Percentiles rank a stretch among this genome's conserved stretches.
phyloP scores from a whole-genome alignment of 2,888 invertebrate species.

The Agrypnus murinus region DNA sequence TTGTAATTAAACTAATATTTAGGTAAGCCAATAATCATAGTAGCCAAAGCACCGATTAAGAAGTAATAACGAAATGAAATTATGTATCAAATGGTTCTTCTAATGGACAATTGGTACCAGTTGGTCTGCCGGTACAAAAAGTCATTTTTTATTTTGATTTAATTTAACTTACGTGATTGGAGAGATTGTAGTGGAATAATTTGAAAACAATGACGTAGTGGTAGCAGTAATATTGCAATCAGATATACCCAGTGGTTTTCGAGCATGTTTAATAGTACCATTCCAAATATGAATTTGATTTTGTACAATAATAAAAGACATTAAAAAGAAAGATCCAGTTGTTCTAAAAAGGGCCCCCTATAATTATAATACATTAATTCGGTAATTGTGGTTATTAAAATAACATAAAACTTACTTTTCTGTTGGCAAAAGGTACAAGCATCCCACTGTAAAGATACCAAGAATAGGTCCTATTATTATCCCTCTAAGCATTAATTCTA shows the following conservation, averaged over 20 bases:
- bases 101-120: neutral
- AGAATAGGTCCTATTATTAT: conserved; percentile 79
- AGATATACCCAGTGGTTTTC: conserved; percentile 45
- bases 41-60: conserved; percentile 35
- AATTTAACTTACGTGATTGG: conserved; percentile 10
- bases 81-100: conserved; percentile 4
- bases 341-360: conserved; percentile 76
- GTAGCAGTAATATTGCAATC: conserved; percentile 40
- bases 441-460: conserved; percentile 80
- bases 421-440: conserved; percentile 77
- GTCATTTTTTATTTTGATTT: no score
- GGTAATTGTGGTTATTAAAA: no score
- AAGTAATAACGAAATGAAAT: conserved; percentile 54
- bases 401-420: conserved; percentile 75
- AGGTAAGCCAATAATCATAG: conserved; percentile 42
- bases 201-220: conserved; percentile 45
- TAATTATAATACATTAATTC: conserved; percentile 44
- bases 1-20: conserved; percentile 46
- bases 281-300: conserved; percentile 65
- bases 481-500: conserved; percentile 78
- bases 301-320: conserved; percentile 74
- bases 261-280: conserved; percentile 39
- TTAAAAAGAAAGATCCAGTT: conserved; percentile 71
- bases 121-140: neutral
- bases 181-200: neutral